Conservation (phyloP, 2,113 vertebrate genomes). For the Saguinus imperator region DNA sequence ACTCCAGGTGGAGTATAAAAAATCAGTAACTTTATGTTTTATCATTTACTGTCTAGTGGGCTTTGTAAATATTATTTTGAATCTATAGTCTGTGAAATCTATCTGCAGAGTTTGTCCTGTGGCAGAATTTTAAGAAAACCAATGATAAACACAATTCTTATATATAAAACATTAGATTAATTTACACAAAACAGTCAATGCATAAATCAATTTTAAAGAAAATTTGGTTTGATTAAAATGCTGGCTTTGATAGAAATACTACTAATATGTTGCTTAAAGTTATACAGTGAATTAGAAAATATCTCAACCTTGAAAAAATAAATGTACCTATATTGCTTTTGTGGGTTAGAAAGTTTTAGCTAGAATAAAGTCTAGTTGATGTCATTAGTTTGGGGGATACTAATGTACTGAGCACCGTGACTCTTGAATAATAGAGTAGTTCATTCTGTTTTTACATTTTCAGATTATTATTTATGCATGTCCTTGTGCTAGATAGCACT, state of each 20-base stretch:
- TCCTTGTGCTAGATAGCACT: constrained; percentile 64
- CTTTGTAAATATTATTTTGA: background rate
- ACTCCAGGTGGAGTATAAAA: background rate
- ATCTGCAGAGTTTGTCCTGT: background rate
- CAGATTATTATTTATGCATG: constrained; percentile 67
- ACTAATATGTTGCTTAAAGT: constrained; percentile 12
- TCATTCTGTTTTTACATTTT: constrained; percentile 72
- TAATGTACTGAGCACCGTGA: constrained; percentile 55
- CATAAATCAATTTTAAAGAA: background rate
- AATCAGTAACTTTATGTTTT: background rate
- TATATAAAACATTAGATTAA: background rate
- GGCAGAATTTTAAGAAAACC: constrained; percentile 21
- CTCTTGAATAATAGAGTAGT: constrained; percentile 66
- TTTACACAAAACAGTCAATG: background rate
- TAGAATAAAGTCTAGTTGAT: constrained; percentile 65
- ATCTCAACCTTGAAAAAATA: constrained; percentile 47
- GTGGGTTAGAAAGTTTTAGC: constrained; percentile 67
- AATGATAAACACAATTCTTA: background rate
- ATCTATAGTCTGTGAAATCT: background rate
- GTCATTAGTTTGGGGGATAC: constrained; percentile 63
- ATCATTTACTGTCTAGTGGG: background rate
- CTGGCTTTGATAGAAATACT: constrained; percentile 35
- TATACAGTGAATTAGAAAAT: constrained; percentile 57
- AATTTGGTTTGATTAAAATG: constrained; percentile 41
- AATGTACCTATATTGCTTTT: constrained; percentile 68